phyloP scores from a whole-genome alignment of 2,888 invertebrate genomes.

The Altica lythri region DNA sequence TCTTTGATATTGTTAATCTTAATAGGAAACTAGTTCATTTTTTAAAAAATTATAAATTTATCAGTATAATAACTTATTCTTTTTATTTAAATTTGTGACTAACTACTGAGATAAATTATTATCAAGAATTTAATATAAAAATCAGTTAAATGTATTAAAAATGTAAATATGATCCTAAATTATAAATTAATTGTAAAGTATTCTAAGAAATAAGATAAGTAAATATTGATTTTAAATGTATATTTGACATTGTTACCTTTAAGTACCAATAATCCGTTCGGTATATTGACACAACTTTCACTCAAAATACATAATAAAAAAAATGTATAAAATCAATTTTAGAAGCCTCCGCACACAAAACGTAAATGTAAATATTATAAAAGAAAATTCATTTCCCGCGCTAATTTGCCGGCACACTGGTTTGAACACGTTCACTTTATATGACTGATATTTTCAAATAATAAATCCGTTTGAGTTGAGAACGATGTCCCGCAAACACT shows the following conservation, averaged over 20 bases:
- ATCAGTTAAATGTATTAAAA: too few species aligned
- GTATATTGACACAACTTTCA: constrained; percentile 11
- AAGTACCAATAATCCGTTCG: constrained; percentile 1
- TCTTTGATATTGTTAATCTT: too few species aligned
- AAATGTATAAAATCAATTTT: not conserved
- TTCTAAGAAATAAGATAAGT: too few species aligned
- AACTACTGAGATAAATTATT: too few species aligned
- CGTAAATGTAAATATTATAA: not conserved
- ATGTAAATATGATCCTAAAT: too few species aligned
- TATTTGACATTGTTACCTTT: not conserved
- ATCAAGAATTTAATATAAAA: too few species aligned
- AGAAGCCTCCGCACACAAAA: constrained; percentile 1
- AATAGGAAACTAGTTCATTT: too few species aligned
- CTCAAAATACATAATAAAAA: not conserved
- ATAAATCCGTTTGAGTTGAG: too few species aligned
- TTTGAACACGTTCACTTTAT: constrained; percentile 24
- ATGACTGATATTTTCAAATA: constrained; percentile 30
- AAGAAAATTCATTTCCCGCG: constrained; percentile 20
- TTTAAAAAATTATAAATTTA: too few species aligned
- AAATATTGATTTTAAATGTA: not conserved
- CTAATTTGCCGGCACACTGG: constrained; percentile 17
- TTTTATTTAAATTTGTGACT: too few species aligned
- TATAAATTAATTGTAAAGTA: too few species aligned
- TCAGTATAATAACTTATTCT: too few species aligned
- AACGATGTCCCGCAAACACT: constrained; percentile 25